Evolutionary conservation across 2,113 vertebrate species (phyloP).

Genomic region (Leuciscus idus): DNA sequence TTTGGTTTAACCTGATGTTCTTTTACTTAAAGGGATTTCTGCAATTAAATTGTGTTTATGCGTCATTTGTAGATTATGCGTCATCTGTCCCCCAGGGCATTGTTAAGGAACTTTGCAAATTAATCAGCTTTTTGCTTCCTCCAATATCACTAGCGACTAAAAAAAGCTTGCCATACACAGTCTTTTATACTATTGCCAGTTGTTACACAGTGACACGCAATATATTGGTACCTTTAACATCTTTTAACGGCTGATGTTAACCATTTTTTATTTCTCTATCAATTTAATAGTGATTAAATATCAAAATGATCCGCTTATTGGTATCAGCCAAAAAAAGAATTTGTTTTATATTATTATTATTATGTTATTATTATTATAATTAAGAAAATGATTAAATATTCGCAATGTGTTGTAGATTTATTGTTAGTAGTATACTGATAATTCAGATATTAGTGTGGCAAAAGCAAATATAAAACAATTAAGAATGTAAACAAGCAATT

Average conservation of each 20-base stretch:
- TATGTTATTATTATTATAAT: not conserved
- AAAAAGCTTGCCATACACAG: not conserved
- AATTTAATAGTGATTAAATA: too few relatives aligned
- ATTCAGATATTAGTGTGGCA: not conserved
- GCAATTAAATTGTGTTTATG: not conserved
- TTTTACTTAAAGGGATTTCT: not conserved
- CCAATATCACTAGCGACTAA: not conserved
- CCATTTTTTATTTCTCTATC: too few relatives aligned
- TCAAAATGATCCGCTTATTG: not conserved
- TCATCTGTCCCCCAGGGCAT: not conserved
- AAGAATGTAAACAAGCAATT: not conserved
- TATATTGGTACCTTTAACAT: not conserved
- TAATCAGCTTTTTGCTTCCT: slow-evolving; percentile 18
- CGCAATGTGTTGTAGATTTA: not conserved
- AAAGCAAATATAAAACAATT: not conserved
- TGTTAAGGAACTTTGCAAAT: slow-evolving; percentile 13
- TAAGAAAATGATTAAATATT: not conserved
- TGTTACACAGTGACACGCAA: not conserved
- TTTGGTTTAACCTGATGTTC: not conserved
- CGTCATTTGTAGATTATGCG: not conserved
- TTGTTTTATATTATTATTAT: not conserved
- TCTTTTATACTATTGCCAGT: not conserved
- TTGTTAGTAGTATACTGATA: not conserved
- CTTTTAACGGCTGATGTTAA: too few relatives aligned
- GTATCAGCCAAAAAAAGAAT: not conserved